A percentile compares a stretch with the other conserved stretches of the same genome.
phyloP scores from a whole-genome alignment of 2,113 vertebrate species.

The Forbesichthys papilliferus region DNA sequence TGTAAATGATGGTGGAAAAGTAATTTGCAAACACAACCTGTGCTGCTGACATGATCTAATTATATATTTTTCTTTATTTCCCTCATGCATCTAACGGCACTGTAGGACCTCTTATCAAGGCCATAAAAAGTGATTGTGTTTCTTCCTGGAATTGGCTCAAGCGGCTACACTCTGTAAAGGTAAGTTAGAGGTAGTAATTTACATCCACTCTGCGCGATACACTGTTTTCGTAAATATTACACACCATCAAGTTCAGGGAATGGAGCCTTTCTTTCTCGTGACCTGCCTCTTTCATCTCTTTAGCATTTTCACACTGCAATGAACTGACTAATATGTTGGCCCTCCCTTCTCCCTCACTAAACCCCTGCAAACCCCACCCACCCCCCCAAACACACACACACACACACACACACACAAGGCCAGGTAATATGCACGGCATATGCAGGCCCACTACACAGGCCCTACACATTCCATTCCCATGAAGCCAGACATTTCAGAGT shows the following conservation, averaged over 20 bases:
- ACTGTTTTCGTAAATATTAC: constrained; percentile 79
- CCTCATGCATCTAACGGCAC: constrained; percentile 48
- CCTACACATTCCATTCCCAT: constrained; percentile 88
- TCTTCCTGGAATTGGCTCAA: constrained; percentile 78
- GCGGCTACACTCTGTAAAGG: constrained; percentile 65
- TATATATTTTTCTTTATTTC: constrained; percentile 38
- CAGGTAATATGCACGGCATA: constrained; percentile 52
- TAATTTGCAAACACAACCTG: background rate
- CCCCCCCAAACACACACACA: background rate
- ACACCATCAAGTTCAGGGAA: constrained; percentile 74
- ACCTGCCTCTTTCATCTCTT: constrained; percentile 22
- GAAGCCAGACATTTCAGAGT: constrained; percentile 65
- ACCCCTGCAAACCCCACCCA: background rate
- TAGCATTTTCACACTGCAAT: constrained; percentile 11
- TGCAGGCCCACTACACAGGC: constrained; percentile 70
- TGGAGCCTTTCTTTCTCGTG: constrained; percentile 34
- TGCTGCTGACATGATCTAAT: background rate
- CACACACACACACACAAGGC: background rate
- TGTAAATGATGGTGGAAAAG: background rate
- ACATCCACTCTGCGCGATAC: constrained; percentile 64
- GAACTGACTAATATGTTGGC: background rate
- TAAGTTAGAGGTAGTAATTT: constrained; percentile 80
- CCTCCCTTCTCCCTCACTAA: background rate
- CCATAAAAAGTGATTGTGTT: constrained; percentile 70
- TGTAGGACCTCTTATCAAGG: constrained; percentile 63